phyloP scores from a whole-genome alignment of 2,888 invertebrate species.

The Sympetrum striolatum region DNA sequence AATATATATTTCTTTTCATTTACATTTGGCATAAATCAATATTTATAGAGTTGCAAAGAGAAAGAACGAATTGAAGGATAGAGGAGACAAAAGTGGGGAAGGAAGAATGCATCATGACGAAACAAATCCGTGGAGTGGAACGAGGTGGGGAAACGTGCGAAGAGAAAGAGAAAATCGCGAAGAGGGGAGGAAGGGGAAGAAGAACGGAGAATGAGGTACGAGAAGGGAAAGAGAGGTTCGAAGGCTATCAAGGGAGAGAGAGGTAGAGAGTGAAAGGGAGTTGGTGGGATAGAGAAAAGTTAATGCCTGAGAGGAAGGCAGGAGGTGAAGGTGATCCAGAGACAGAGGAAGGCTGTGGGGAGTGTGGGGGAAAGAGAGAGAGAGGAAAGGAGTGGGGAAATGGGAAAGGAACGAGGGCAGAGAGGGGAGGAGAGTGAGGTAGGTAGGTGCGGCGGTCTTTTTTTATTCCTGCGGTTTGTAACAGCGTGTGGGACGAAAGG shows the following conservation, averaged over 20 bases:
- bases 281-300: not conserved
- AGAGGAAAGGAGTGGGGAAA: not conserved
- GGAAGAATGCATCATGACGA: too few relatives aligned
- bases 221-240: not conserved
- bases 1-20: too few relatives aligned
- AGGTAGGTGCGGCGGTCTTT: not conserved
- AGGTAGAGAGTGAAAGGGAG: not conserved
- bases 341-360: not conserved
- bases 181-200: not conserved
- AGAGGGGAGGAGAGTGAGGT: not conserved
- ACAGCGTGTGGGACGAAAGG: not conserved
- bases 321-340: slow-evolving; percentile 37
- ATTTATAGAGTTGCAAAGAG: too few relatives aligned
- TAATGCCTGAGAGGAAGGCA: slow-evolving; percentile 1
- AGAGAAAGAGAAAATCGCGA: not conserved
- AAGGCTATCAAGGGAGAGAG: not conserved
- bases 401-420: not conserved
- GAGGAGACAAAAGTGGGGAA: too few relatives aligned
- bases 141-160: not conserved
- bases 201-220: not conserved
- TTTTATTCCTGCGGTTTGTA: not conserved
- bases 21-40: too few relatives aligned
- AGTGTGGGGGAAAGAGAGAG: not conserved
- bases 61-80: too few relatives aligned
- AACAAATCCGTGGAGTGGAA: too few relatives aligned